Percentiles rank a stretch among this genome's conserved stretches.
phyloP scores from a whole-genome alignment of 1,140 invertebrate species.

The Thereuonema tuberculata region DNA sequence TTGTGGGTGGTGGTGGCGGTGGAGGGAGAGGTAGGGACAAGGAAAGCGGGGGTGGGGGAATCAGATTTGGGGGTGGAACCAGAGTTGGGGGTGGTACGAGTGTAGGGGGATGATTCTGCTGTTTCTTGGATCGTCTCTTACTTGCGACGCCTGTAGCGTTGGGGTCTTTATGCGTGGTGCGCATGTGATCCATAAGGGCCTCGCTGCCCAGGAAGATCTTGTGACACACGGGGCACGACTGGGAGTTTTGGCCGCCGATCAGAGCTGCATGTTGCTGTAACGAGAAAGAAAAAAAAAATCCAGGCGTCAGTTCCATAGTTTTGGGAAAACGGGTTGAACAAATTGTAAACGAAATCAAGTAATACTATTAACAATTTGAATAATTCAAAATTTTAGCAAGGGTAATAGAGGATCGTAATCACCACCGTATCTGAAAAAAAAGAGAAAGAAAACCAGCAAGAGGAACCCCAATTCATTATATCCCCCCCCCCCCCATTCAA shows the following conservation, averaged over 20 bases:
- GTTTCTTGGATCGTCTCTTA: slow-evolving; percentile 43
- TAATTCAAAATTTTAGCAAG: too few relatives aligned
- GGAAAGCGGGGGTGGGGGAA: background rate
- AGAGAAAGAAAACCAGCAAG: too few relatives aligned
- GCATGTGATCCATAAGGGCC: slow-evolving; percentile 89
- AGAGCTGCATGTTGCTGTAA: slow-evolving; percentile 86
- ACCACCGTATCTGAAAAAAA: too few relatives aligned
- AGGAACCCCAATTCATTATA: too few relatives aligned
- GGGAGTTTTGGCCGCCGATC: slow-evolving; percentile 67
- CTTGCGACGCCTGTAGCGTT: slow-evolving; percentile 72
- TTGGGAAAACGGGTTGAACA: too few relatives aligned
- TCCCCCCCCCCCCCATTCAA: too few relatives aligned
- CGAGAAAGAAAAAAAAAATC: slow-evolving; percentile 25
- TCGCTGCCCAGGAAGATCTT: slow-evolving; percentile 83
- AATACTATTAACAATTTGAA: too few relatives aligned
- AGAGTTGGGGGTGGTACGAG: slow-evolving; percentile 6
- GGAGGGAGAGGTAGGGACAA: background rate
- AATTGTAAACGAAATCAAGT: too few relatives aligned
- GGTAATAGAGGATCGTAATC: too few relatives aligned
- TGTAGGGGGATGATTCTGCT: slow-evolving; percentile 18
- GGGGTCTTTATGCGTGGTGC: slow-evolving; percentile 83
- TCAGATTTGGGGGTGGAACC: background rate
- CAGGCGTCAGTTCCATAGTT: too few relatives aligned
- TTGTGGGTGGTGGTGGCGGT: background rate
- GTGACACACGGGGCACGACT: slow-evolving; percentile 73